A percentile compares a stretch with the other conserved stretches of the same genome.
Conservation (phyloP, 2,113 vertebrate genomes). For the Amblyopsis rosae region DNA sequence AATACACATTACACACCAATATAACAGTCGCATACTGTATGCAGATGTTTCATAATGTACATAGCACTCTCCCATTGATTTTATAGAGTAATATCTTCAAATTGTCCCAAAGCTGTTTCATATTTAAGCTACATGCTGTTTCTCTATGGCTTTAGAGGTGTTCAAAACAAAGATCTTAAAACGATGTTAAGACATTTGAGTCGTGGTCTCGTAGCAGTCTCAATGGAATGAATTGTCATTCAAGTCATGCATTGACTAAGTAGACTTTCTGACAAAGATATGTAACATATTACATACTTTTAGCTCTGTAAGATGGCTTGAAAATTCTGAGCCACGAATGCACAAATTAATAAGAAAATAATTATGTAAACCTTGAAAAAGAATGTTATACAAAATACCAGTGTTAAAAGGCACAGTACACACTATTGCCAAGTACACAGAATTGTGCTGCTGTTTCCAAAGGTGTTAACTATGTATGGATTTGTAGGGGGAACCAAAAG, state of each 20-base stretch:
- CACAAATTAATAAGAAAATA: constrained; percentile 1
- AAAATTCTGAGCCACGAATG: constrained; percentile 14
- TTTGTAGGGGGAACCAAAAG: neutral
- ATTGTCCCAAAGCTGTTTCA: constrained; percentile 11
- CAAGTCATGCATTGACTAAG: no score
- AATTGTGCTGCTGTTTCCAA: constrained; percentile 3
- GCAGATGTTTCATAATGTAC: neutral
- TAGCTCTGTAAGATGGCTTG: constrained; percentile 12
- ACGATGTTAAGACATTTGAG: constrained; percentile 16
- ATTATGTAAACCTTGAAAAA: constrained; percentile 40
- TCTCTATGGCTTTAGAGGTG: constrained; percentile 49
- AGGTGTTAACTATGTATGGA: constrained; percentile 1
- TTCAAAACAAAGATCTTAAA: constrained; percentile 26
- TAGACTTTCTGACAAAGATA: neutral
- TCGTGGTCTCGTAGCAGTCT: constrained; percentile 15
- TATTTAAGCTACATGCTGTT: constrained; percentile 27
- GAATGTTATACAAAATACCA: constrained; percentile 32
- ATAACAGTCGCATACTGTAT: constrained; percentile 3
- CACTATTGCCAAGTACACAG: constrained; percentile 22
- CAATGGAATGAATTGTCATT: constrained; percentile 18
- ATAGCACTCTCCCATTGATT: neutral
- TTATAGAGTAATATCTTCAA: neutral
- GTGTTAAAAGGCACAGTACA: constrained; percentile 71
- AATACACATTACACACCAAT: neutral
- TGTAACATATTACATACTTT: neutral